Evolutionary conservation across 2,888 invertebrate species (phyloP).

Genomic region (Sesia apiformis): DNA sequence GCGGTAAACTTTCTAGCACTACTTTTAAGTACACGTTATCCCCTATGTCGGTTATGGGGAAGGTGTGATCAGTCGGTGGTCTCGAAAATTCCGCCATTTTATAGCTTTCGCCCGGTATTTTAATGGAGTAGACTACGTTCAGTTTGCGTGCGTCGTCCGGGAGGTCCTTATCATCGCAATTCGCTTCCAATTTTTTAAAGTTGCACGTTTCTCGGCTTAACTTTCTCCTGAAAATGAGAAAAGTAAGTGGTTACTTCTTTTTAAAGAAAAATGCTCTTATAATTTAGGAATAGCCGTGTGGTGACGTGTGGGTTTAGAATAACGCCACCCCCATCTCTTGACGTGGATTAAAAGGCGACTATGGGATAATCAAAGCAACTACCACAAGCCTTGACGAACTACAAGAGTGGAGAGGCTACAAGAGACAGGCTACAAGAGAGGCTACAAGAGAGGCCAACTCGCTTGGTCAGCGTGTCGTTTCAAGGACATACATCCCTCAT

Average conservation of each 20-base stretch:
- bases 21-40: slow-evolving; percentile 76
- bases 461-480: too few relatives aligned
- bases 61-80: slow-evolving; percentile 79
- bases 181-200: slow-evolving; percentile 62
- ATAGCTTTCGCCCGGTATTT: slow-evolving; percentile 78
- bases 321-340: too few relatives aligned
- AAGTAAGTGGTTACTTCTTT: too few relatives aligned
- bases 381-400: too few relatives aligned
- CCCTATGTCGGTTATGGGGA: slow-evolving; percentile 81
- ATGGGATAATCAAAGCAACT: too few relatives aligned
- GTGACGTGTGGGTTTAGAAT: not conserved
- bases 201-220: slow-evolving; percentile 67
- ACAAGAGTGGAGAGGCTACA: too few relatives aligned
- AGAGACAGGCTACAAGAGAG: too few relatives aligned
- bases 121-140: slow-evolving; percentile 80
- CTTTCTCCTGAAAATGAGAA: slow-evolving; percentile 39
- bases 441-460: too few relatives aligned
- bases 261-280: too few relatives aligned
- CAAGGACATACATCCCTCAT: too few relatives aligned
- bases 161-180: slow-evolving; percentile 47
- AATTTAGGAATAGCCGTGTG: too few relatives aligned
- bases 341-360: too few relatives aligned
- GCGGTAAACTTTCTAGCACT: slow-evolving; percentile 80
- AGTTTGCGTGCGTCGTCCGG: slow-evolving; percentile 42
- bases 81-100: slow-evolving; percentile 69